Evolutionary conservation across 2,113 vertebrate species (phyloP), one percentile per base, ranked within the genome.

Genomic region (Camelus dromedarius): DNA sequence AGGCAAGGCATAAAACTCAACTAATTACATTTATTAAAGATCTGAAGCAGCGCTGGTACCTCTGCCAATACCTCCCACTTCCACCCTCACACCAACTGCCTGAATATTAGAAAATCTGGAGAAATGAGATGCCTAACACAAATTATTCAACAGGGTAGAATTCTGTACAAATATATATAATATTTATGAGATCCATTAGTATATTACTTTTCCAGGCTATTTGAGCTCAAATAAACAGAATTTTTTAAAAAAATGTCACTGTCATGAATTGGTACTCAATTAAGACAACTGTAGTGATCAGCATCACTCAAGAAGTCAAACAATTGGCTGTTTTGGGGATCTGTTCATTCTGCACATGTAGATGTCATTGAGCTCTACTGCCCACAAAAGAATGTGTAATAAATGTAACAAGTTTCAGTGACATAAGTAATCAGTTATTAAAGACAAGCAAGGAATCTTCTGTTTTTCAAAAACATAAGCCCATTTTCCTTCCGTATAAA

Each of bases 11-110:
- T 76, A 96, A 94, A 96, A 91, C 52, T 91, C 81, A 91, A 94
- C 93, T 94, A 96, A 95, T 97, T 96, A 86, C 54, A 95, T 96
- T 98, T 97, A 96, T 97, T 97, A 96, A 97, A 95, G 82, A 93
- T 93, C 73, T 72, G 69, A 96, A 85, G 91, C 92, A 75, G 66
- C 66, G 48, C 32, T 42, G 26, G 0, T 66, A 26, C 86, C 76
- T 93, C 94, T 97, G 97, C 95, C 97, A 97, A 79, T 64, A 18
- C 84, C 82, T 94, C 96, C 93, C 58, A 83, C 85, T 69, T 94
- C 93, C 93, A 72, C 89, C 97, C 96, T 91, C 91, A 94, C 1
- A 93, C 94, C 96, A 97, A 91, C 96, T 97, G 96, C 96, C 85
- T 93, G 52, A 42, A 64, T 92, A 93, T 97, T 94, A 91, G 70